Evolutionary conservation across 1,140 invertebrate genomes (phyloP).

Genomic region (Leguminivora glycinivorella): DNA sequence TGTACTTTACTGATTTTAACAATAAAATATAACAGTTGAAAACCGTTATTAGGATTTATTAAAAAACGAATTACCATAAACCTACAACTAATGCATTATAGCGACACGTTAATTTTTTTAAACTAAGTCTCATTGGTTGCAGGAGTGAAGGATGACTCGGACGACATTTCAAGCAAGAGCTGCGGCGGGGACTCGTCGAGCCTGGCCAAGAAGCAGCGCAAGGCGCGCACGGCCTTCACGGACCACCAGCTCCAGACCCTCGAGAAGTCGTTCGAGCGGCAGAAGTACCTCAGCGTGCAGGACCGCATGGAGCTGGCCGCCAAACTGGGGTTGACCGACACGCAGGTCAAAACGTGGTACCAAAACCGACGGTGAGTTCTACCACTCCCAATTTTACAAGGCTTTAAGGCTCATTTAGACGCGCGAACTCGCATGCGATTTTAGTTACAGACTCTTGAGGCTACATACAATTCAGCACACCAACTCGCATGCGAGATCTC

Average conservation of each 20-base stretch:
- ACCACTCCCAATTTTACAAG: not conserved
- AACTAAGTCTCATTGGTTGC: slow-evolving; percentile 36
- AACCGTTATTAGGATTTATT: too few species aligned
- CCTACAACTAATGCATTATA: not conserved
- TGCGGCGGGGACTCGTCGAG: slow-evolving; percentile 66
- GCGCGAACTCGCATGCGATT: too few species aligned
- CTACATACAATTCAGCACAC: too few species aligned
- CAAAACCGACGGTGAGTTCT: slow-evolving; percentile 95
- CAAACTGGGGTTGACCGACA: slow-evolving; percentile 97
- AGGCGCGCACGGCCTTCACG: slow-evolving; percentile 98
- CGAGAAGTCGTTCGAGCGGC: slow-evolving; percentile 98
- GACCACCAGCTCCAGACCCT: slow-evolving; percentile 98
- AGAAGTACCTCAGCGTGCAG: slow-evolving; percentile 99
- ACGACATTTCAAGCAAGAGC: slow-evolving; percentile 70
- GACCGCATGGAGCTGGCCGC: slow-evolving; percentile 99
- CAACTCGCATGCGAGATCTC: too few species aligned
- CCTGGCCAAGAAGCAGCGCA: slow-evolving; percentile 95
- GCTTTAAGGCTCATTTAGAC: too few species aligned
- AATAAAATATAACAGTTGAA: too few species aligned
- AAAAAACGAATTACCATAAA: not conserved
- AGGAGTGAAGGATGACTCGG: slow-evolving; percentile 74
- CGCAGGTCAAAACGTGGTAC: slow-evolving; percentile 99
- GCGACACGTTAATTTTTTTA: slow-evolving; percentile 23
- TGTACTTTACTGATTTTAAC: too few species aligned
- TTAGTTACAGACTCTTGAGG: too few species aligned